These are phyloP conservation scores for Todiramphus saurophagus DNA, from an alignment of 2,113 vertebrate genomes.

Conservation along the genomic window DNA sequence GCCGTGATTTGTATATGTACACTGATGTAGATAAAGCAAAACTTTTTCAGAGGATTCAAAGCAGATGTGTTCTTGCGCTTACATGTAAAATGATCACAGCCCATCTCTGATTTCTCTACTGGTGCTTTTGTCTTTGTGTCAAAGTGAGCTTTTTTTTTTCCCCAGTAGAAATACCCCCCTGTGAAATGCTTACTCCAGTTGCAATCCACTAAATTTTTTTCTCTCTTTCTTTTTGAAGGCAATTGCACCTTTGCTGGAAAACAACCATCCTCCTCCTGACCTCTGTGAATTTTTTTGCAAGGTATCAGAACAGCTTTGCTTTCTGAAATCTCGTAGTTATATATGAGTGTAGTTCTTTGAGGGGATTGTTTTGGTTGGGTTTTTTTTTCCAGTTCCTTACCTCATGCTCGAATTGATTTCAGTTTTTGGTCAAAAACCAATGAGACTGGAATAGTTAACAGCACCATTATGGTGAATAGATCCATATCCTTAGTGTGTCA, in stretches of 20 bases:
- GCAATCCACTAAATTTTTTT: neutral
- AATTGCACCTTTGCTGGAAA: slow-evolving; percentile 97
- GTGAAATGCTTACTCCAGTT: neutral
- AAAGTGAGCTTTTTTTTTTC: neutral
- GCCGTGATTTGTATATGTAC: neutral
- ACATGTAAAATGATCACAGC: neutral
- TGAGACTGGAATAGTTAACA: neutral
- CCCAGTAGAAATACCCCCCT: neutral
- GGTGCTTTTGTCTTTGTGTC: neutral
- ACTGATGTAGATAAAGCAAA: neutral
- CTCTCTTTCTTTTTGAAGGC: slow-evolving; percentile 77
- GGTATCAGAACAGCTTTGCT: slow-evolving; percentile 73
- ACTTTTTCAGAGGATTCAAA: neutral
- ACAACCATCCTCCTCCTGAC: slow-evolving; percentile 98
- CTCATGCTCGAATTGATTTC: neutral
- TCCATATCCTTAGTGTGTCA: neutral
- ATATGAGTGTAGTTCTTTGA: neutral
- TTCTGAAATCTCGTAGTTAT: neutral
- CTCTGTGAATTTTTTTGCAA: slow-evolving; percentile 99
- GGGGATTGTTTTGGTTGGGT: neutral
- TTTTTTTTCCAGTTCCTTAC: neutral
- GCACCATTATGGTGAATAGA: neutral
- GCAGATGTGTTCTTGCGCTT: neutral
- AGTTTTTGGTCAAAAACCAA: neutral
- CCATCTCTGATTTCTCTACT: neutral